phyloP scores from a whole-genome alignment of 1,140 invertebrate species.

The Drosophila chauvacae region DNA sequence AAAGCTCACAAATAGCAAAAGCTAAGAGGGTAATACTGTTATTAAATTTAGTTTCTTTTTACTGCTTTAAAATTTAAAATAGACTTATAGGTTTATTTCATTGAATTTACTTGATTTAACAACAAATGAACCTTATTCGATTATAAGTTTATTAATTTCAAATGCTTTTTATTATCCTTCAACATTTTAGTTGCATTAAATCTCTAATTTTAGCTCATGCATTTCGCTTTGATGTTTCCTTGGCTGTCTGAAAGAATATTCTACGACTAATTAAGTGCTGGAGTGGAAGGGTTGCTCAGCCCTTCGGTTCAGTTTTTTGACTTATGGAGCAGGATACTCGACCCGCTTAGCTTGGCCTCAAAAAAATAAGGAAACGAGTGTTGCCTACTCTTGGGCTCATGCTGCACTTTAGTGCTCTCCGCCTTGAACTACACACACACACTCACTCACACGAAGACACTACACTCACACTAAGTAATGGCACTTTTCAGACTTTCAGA shows the following conservation, averaged over 20 bases:
- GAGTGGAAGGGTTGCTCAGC: constrained; percentile 23
- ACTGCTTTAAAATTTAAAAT: background rate
- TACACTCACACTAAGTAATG: constrained; percentile 9
- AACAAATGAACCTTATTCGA: too few species aligned
- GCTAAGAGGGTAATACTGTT: background rate
- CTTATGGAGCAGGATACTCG: constrained; percentile 16
- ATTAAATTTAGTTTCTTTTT: background rate
- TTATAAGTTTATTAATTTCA: background rate
- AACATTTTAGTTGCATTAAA: background rate
- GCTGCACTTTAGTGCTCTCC: constrained; percentile 30
- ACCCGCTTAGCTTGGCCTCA: constrained; percentile 14
- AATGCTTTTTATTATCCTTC: background rate
- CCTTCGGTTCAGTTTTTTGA: constrained; percentile 14
- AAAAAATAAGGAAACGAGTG: constrained; percentile 21
- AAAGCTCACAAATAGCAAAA: constrained; percentile 5
- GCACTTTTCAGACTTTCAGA: constrained; percentile 43
- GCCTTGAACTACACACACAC: constrained; percentile 30
- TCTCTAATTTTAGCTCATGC: constrained; percentile 9
- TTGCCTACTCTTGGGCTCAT: constrained; percentile 31
- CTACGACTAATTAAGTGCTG: constrained; percentile 44
- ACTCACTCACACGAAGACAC: background rate
- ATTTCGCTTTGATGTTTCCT: constrained; percentile 34
- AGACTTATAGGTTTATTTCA: background rate
- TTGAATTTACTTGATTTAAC: background rate
- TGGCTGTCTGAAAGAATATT: constrained; percentile 27